Evolutionary conservation across 1,140 invertebrate species (phyloP).

Genomic region (Anagrus nilaparvatae): DNA sequence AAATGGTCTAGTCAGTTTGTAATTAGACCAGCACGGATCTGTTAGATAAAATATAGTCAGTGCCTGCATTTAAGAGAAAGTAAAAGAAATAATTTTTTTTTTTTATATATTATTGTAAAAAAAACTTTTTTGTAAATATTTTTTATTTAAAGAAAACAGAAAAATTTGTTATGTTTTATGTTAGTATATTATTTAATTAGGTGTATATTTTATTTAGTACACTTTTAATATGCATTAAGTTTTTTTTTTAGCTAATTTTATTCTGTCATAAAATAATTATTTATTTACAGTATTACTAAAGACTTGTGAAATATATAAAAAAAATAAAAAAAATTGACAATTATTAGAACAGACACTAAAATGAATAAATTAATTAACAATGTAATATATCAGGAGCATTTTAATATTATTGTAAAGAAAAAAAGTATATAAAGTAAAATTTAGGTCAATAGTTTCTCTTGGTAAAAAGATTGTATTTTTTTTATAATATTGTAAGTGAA

Average conservation of each 20-base stretch:
- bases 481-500: no score
- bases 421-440: conserved; percentile 6
- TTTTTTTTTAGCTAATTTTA: conserved; percentile 7
- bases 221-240: conserved; percentile 4
- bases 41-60: conserved; percentile 12
- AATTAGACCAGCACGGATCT: conserved; percentile 9
- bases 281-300: conserved; percentile 14
- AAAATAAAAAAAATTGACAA: no score
- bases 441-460: conserved; percentile 13
- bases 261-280: conserved; percentile 3
- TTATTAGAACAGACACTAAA: conserved; percentile 10
- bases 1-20: no score
- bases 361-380: no score
- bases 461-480: no score
- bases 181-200: conserved; percentile 7
- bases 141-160: conserved; percentile 9
- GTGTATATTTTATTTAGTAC: conserved; percentile 2
- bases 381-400: conserved; percentile 1
- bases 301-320: conserved; percentile 12
- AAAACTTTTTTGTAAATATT: conserved; percentile 13
- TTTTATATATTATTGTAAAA: conserved; percentile 7
- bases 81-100: conserved; percentile 9
- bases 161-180: conserved; percentile 9
- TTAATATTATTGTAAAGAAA: conserved; percentile 8
- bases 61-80: conserved; percentile 14